A percentile compares a stretch with the other conserved stretches of the same genome.
phyloP scores from a whole-genome alignment of 2,888 invertebrate species.

The Drosophila demipolita region DNA sequence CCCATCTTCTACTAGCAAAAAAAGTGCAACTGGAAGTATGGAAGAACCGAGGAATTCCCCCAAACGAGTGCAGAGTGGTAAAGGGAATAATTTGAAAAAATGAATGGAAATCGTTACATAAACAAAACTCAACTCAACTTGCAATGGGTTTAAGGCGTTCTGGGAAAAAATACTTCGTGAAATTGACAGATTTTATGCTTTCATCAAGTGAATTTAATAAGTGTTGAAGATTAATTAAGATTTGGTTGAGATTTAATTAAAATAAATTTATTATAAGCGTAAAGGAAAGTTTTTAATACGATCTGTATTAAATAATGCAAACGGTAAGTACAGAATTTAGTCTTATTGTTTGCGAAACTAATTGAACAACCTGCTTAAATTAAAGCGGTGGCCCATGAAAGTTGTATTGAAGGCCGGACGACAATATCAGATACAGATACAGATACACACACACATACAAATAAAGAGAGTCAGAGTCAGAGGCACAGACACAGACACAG shows the following conservation, averaged over 20 bases:
- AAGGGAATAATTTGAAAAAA: not conserved
- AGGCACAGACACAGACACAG: conserved; percentile 27
- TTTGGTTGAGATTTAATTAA: not conserved
- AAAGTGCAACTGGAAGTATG: conserved; percentile 4
- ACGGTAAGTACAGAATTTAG: not conserved
- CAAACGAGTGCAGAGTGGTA: not conserved
- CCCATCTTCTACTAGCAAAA: conserved; percentile 31
- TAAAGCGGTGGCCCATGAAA: conserved; percentile 55
- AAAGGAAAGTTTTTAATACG: not conserved
- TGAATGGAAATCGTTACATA: not conserved
- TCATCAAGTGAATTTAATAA: not conserved
- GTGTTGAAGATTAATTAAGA: not conserved
- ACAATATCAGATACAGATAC: conserved; percentile 44
- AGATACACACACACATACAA: conserved; percentile 14
- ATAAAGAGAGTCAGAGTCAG: conserved; percentile 1
- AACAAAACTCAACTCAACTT: not conserved
- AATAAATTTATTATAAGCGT: too few relatives aligned
- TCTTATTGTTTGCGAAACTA: conserved; percentile 15
- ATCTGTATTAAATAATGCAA: not conserved
- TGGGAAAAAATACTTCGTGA: not conserved
- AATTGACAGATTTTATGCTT: not conserved
- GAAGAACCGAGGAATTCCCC: not conserved
- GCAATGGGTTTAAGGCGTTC: not conserved
- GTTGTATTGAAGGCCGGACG: conserved; percentile 61
- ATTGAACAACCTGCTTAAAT: conserved; percentile 28